Percentiles rank a stretch among this genome's conserved stretches.
Evolutionary conservation across 2,888 invertebrate species (phyloP).

Genomic region (Megamerina dolium): DNA sequence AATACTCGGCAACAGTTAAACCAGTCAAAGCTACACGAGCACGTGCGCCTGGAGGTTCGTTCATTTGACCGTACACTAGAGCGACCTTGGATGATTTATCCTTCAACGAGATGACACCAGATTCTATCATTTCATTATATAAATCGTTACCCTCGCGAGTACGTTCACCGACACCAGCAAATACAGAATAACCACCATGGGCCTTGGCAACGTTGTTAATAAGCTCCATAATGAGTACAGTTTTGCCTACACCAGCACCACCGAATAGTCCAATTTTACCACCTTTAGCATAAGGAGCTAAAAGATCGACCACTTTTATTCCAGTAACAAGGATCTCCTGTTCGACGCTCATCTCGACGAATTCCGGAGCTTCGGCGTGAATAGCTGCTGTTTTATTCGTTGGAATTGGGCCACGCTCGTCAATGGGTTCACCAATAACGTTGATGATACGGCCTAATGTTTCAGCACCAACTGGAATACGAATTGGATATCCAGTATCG

Average conservation of each 20-base stretch:
- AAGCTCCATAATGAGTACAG: constrained; percentile 91
- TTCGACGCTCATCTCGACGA: constrained; percentile 86
- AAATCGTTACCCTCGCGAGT: constrained; percentile 92
- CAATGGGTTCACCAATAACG: constrained; percentile 75
- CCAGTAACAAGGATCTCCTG: constrained; percentile 89
- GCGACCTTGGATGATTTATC: constrained; percentile 79
- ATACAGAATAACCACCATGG: constrained; percentile 93
- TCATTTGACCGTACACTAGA: constrained; percentile 92
- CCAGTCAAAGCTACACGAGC: constrained; percentile 89
- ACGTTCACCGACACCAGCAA: constrained; percentile 89
- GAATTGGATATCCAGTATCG: constrained; percentile 82
- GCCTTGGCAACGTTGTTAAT: constrained; percentile 93
- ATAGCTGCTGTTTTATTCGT: constrained; percentile 73
- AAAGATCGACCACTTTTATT: constrained; percentile 80
- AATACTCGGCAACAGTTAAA: constrained; percentile 86
- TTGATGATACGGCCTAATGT: constrained; percentile 89
- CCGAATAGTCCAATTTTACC: constrained; percentile 90
- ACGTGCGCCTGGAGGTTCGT: constrained; percentile 90
- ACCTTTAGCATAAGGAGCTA: constrained; percentile 88
- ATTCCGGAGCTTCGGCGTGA: constrained; percentile 84
- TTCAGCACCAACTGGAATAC: constrained; percentile 83
- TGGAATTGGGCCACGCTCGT: constrained; percentile 79
- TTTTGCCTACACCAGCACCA: constrained; percentile 90
- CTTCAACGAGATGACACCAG: constrained; percentile 82
- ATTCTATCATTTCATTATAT: constrained; percentile 93